Percentiles rank a stretch among this genome's conserved stretches.
phyloP scores from a whole-genome alignment of 2,888 invertebrate species.

The Cremastobaeus sp. region DNA sequence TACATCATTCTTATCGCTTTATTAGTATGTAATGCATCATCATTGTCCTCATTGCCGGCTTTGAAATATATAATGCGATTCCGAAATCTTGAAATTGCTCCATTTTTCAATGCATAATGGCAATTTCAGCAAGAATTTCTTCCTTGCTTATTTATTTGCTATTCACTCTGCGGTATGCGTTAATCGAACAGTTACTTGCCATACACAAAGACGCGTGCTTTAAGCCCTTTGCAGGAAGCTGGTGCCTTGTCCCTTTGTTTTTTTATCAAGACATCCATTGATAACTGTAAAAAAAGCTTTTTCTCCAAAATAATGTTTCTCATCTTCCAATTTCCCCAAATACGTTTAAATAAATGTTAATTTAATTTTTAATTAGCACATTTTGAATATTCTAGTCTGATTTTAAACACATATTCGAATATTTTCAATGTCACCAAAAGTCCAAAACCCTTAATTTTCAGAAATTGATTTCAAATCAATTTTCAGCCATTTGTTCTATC shows the following conservation, averaged over 20 bases:
- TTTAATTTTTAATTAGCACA: too few relatives aligned
- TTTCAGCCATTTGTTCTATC: too few relatives aligned
- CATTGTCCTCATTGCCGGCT: constrained; percentile 29
- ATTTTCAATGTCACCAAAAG: too few relatives aligned
- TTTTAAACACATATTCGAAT: too few relatives aligned
- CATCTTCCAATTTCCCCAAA: too few relatives aligned
- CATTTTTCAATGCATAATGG: constrained; percentile 34
- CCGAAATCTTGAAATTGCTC: constrained; percentile 22
- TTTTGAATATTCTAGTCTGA: too few relatives aligned
- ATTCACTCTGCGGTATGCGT: constrained; percentile 23
- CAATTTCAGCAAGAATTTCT: constrained; percentile 22
- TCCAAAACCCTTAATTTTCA: too few relatives aligned
- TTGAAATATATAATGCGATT: constrained; percentile 30
- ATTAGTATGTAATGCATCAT: constrained; percentile 21
- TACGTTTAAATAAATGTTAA: too few relatives aligned
- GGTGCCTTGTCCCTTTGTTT: constrained; percentile 70
- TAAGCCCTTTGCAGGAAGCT: constrained; percentile 48
- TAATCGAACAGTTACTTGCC: constrained; percentile 34
- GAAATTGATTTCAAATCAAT: too few relatives aligned
- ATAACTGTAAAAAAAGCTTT: too few relatives aligned
- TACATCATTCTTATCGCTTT: constrained; percentile 16
- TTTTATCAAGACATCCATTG: constrained; percentile 69
- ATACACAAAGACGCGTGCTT: constrained; percentile 33
- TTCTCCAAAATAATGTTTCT: too few relatives aligned
- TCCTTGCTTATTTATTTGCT: constrained; percentile 13